Conservation (phyloP, 2,888 invertebrate genomes). For the Dasypogon diadema region DNA sequence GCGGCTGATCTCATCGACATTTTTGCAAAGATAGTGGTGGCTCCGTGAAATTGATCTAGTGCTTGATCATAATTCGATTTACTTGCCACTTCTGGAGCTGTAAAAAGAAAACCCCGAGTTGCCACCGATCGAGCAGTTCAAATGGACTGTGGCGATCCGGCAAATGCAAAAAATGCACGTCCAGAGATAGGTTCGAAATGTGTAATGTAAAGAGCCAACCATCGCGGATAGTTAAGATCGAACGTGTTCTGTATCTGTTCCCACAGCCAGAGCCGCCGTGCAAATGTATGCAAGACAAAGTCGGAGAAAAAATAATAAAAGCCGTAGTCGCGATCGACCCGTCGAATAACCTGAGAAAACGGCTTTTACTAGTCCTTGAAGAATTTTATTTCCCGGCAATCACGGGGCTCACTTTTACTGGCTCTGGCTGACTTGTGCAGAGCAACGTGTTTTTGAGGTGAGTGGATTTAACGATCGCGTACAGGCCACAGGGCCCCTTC, state of each 20-base stretch:
- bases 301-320: slow-evolving; percentile 19
- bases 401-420: slow-evolving; percentile 49
- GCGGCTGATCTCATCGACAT: too few species aligned
- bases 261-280: slow-evolving; percentile 16
- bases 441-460: slow-evolving; percentile 47
- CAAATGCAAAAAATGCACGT: background rate
- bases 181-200: slow-evolving; percentile 1
- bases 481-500: slow-evolving; percentile 26
- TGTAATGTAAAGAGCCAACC: slow-evolving; percentile 28
- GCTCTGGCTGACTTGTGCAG: slow-evolving; percentile 28
- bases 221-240: slow-evolving; percentile 27
- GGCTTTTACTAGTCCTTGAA: slow-evolving; percentile 57
- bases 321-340: slow-evolving; percentile 47
- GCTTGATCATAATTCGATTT: too few species aligned
- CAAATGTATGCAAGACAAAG: slow-evolving; percentile 47
- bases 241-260: slow-evolving; percentile 49
- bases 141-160: background rate
- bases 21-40: too few species aligned
- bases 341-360: slow-evolving; percentile 55
- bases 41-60: too few species aligned
- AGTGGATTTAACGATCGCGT: slow-evolving; percentile 45
- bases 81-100: too few species aligned
- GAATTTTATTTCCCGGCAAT: slow-evolving; percentile 55
- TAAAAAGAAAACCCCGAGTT: too few species aligned
- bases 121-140: background rate